Percentiles rank a stretch among this genome's conserved stretches.
phyloP scores from a whole-genome alignment of 2,888 invertebrate species.

The Caenorhabditis panamensis region DNA sequence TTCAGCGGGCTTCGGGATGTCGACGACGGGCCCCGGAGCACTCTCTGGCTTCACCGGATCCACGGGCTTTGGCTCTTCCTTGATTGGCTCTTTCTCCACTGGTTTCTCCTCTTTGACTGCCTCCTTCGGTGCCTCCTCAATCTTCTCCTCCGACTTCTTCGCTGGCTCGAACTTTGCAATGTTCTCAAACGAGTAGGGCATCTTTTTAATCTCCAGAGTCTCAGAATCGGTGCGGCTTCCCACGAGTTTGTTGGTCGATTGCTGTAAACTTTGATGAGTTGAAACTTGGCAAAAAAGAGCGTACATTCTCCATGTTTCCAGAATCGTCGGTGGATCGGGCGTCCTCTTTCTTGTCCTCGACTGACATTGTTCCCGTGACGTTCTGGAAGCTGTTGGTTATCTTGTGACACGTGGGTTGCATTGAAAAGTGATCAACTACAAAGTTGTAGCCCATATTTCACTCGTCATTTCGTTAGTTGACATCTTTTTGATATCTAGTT shows the following conservation, averaged over 20 bases:
- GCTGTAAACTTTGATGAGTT: neutral
- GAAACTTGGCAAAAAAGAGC: no score
- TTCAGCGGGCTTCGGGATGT: no score
- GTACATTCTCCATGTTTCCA: neutral
- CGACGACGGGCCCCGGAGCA: no score
- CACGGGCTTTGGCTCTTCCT: no score
- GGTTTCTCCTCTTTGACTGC: slow-evolving; percentile 8
- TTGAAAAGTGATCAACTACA: no score
- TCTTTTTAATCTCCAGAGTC: slow-evolving; percentile 22
- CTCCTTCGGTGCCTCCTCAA: slow-evolving; percentile 4
- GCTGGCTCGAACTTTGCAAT: slow-evolving; percentile 12
- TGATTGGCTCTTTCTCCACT: neutral
- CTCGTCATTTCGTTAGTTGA: neutral
- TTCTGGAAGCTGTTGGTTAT: slow-evolving; percentile 37
- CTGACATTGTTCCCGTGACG: slow-evolving; percentile 41
- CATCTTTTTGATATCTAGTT: neutral
- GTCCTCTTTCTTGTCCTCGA: slow-evolving; percentile 10
- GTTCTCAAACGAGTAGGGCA: slow-evolving; percentile 26
- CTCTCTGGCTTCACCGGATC: no score
- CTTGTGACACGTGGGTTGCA: no score
- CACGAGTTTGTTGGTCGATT: slow-evolving; percentile 1
- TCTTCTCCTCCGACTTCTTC: slow-evolving; percentile 11
- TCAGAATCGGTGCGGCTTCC: slow-evolving; percentile 40
- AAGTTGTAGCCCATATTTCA: no score
- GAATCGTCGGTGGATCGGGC: neutral